Percentiles rank a stretch among this genome's conserved stretches.
Conservation (phyloP, 2,113 vertebrate species). For the Corydoras maculifer region DNA sequence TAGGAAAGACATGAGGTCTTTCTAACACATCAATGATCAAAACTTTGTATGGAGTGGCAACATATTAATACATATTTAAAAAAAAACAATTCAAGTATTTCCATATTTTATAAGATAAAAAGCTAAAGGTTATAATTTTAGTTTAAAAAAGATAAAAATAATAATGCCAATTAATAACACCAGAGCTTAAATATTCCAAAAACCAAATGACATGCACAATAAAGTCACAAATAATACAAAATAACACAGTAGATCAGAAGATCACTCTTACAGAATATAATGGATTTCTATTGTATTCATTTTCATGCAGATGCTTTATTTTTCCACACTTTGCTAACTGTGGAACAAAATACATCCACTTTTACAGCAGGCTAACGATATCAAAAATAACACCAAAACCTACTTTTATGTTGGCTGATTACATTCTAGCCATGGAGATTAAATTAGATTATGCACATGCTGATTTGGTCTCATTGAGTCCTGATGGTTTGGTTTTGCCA, state of each 20-base stretch:
- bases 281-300: constrained; percentile 9
- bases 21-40: constrained; percentile 7
- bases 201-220: constrained; percentile 62
- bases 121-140: constrained; percentile 46
- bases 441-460: constrained; percentile 3
- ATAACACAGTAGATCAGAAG: constrained; percentile 40
- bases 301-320: constrained; percentile 36
- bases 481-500: not conserved
- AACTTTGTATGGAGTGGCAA: constrained; percentile 9
- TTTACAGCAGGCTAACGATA: constrained; percentile 1
- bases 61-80: constrained; percentile 21
- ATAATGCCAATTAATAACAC: constrained; percentile 51
- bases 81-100: constrained; percentile 59
- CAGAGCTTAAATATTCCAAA: constrained; percentile 47
- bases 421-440: not conserved
- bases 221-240: constrained; percentile 56
- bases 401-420: constrained; percentile 4
- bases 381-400: constrained; percentile 26
- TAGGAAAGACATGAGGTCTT: constrained; percentile 3
- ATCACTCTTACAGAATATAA: constrained; percentile 31
- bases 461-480: not conserved
- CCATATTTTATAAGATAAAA: constrained; percentile 46
- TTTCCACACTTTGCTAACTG: constrained; percentile 3
- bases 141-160: constrained; percentile 51
- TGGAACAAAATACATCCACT: constrained; percentile 14